Evolutionary conservation across 2,797 vertebrate genomes (phyloP).

Genomic region (Hafferia zeledoni): DNA sequence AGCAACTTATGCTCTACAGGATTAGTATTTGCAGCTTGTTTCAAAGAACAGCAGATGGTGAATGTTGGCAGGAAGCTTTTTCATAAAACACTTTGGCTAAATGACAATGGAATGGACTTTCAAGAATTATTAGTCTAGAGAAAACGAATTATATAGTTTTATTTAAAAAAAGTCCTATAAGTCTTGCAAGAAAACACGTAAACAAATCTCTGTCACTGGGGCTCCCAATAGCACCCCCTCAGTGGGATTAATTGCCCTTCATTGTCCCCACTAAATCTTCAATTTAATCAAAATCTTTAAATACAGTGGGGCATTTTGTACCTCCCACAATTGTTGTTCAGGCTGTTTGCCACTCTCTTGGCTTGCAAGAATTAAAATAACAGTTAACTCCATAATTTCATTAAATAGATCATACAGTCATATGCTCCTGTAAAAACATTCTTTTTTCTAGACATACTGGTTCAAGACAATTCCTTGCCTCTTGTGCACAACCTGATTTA

Average conservation of each 20-base stretch:
- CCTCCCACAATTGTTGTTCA: not conserved
- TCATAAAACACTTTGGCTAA: not conserved
- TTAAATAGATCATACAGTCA: not conserved
- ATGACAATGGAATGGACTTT: not conserved
- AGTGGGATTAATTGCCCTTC: not conserved
- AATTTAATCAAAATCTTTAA: not conserved
- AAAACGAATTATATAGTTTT: not conserved
- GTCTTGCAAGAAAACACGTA: not conserved
- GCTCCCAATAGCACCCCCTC: not conserved
- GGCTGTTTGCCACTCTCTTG: not conserved
- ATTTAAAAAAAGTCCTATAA: not conserved
- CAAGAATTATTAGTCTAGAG: not conserved
- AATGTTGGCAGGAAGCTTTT: not conserved
- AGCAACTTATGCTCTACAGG: slow-evolving; percentile 8
- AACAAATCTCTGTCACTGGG: not conserved
- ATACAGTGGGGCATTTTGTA: not conserved
- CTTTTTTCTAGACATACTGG: not conserved
- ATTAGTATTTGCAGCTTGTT: slow-evolving; percentile 24
- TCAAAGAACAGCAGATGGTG: slow-evolving; percentile 19
- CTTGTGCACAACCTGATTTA: not conserved
- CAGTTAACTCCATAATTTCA: not conserved
- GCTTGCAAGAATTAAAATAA: not conserved
- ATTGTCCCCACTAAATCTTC: not conserved
- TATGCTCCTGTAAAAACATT: not conserved
- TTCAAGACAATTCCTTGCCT: not conserved